These are phyloP conservation scores for Luperina nickerlii DNA, from an alignment of 2,888 invertebrate species.

Conservation along the genomic window DNA sequence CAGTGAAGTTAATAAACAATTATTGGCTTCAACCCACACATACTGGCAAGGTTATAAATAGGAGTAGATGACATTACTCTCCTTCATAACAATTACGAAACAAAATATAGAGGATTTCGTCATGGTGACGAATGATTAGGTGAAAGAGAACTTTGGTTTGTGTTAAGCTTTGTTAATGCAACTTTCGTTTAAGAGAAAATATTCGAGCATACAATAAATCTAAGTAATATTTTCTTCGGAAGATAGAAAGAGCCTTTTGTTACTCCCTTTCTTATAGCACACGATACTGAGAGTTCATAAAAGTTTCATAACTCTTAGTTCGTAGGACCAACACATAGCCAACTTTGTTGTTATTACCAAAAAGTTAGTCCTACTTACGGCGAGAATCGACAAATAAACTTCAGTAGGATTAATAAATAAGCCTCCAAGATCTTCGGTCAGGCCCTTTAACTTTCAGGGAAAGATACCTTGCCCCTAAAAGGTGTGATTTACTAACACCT, in stretches of 20 bases:
- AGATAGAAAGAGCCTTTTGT: background rate
- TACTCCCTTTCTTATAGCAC: background rate
- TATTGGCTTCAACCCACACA: slow-evolving; percentile 34
- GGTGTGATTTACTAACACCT: slow-evolving; percentile 31
- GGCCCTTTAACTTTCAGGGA: background rate
- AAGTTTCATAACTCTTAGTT: background rate
- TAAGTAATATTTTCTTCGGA: background rate
- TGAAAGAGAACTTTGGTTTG: slow-evolving; percentile 8
- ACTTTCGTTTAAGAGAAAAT: background rate
- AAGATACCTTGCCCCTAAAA: background rate
- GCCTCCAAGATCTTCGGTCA: background rate
- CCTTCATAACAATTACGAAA: slow-evolving; percentile 41
- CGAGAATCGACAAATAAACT: background rate
- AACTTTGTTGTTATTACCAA: slow-evolving; percentile 6
- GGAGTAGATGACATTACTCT: slow-evolving; percentile 24
- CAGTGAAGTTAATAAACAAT: slow-evolving; percentile 31
- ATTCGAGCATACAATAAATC: background rate
- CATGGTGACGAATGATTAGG: slow-evolving; percentile 19
- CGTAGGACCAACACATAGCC: background rate
- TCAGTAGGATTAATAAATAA: background rate
- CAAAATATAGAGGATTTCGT: slow-evolving; percentile 27
- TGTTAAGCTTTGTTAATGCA: background rate
- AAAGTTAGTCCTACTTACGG: background rate
- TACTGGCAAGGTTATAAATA: slow-evolving; percentile 32
- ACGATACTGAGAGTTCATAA: background rate